A percentile compares a stretch with the other conserved stretches of the same genome.
phyloP scores from a whole-genome alignment of 1,140 invertebrate species.

The Campoletis sonorensis region DNA sequence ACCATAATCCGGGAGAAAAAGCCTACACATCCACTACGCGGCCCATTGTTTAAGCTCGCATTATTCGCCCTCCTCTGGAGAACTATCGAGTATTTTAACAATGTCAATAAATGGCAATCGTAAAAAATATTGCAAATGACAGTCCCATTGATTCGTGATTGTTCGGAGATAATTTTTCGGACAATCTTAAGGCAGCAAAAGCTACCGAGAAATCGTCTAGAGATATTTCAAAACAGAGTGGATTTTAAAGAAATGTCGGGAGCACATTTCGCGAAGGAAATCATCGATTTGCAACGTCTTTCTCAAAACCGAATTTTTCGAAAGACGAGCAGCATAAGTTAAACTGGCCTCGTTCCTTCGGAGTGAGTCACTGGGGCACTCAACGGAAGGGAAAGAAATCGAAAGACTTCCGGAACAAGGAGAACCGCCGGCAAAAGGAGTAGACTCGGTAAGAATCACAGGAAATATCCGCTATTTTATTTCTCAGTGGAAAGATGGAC shows the following conservation, averaged over 20 bases:
- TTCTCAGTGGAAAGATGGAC: constrained; percentile 32
- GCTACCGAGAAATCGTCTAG: constrained; percentile 47
- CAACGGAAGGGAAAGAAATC: constrained; percentile 45
- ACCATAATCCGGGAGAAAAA: no score
- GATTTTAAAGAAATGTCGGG: background rate
- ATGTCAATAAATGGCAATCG: no score
- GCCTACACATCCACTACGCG: no score
- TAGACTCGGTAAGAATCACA: constrained; percentile 37
- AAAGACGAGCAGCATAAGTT: background rate
- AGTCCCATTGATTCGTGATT: constrained; percentile 30
- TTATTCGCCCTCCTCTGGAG: no score
- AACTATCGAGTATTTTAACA: no score
- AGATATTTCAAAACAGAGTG: constrained; percentile 28
- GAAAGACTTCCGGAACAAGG: constrained; percentile 38
- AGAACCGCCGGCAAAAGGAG: constrained; percentile 26
- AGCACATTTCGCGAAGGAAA: background rate
- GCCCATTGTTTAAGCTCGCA: no score
- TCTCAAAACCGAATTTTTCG: no score
- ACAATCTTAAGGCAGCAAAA: constrained; percentile 48
- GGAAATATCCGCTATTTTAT: constrained; percentile 30
- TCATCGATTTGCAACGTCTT: background rate
- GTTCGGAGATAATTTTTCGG: constrained; percentile 47
- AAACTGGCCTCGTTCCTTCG: constrained; percentile 40
- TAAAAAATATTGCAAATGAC: constrained; percentile 40
- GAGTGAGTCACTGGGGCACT: constrained; percentile 39